Evolutionary conservation across 2,888 invertebrate species (phyloP), one percentile per base, ranked within the genome.

Genomic region (Scaptomyza parva): DNA sequence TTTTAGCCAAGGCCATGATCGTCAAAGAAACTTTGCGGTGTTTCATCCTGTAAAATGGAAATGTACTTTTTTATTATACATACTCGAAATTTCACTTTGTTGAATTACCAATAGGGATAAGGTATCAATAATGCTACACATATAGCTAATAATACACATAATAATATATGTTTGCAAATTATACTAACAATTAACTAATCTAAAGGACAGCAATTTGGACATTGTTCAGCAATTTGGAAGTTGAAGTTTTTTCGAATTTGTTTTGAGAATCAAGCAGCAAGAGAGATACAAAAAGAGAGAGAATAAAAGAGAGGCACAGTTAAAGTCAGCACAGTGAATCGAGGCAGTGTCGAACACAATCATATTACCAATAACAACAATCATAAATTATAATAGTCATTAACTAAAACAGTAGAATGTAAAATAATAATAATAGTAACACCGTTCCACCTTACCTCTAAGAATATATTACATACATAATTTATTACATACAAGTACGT

Each of bases 1-100:
- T 48, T 66, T 94, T 96, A 98, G 88, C 98, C 98, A 88, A 99
- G 95, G 78, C 99, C 99, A 92, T 99, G 98, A 93, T 99, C 99
- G 92, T 99, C 99, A 93, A 99, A 99, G 94, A 99, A 98, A 89
- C 99, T 99, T 93, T 99, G 99, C 57, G 99, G 99, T 60, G 99
- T 99, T 94, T 99, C 99, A 94, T 99, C 99, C 98, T 99, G 95
- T 91, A 96, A 96, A 93, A 94, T 93, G 93, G 92, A 91, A 78
- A 71, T 80, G 69, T 80, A 61, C 54, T 71, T 71, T 55, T 69
- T 75, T 69, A 71, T 69, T 69, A 71, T 62, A 53, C 57, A 41
- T 39, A 28, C 22, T 33, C 17, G 30, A 18, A 45, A 58, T 37
- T 41, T 43, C 7, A 54, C 37, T 41, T 17, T 28, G 33, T 47